Base-by-base conservation (phyloP, 2,888 invertebrate species). In the Epinotia ramella region DNA sequence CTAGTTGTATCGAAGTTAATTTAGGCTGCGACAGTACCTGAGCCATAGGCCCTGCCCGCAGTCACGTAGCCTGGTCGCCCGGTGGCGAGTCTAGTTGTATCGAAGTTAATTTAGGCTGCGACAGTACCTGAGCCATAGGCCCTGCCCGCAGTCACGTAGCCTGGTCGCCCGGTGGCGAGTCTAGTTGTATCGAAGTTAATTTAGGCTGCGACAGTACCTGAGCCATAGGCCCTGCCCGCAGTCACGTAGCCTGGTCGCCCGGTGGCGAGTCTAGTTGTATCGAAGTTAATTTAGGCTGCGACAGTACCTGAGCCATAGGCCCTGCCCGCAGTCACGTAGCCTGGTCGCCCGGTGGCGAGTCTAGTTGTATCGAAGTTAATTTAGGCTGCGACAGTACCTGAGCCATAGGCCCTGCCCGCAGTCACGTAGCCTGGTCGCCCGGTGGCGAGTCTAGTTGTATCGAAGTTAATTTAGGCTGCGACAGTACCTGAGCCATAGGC, bases 141-240 rank as follows among this genome's bases (percentile, higher is more conserved):
- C 84, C 87, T 91, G 91, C 79, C 78, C 74, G 63, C 60, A 84
- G 91, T 93, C 93, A 94, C 93, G 93, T 93, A 92, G 89, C 84
- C 90, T 80, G 80, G 20, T 2, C 20, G 20, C 20, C 20, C 20
- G 20, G n/a, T n/a, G n/a, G n/a, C n/a, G n/a, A n/a, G n/a, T n/a
- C n/a, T 18, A 46, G 46, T 60, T 69, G 59, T 70, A 53, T 69
- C 46, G 20, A 57, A 49, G 16, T 24, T n/a, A 57, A 91, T 90
- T 88, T 89, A 81, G 80, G 82, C 79, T 83, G 83, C 80, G 82
- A 84, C 82, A 79, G 70, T 83, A 80, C 65, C 53, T 72, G 59
- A 73, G 74, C 65, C 66, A 76, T 79, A 85, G 81, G 84, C 81
- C 84, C 87, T 91, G 91, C 79, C 78, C 74, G 63, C 60, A 84